Conservation (phyloP, 2,888 invertebrate species). For the Habrosyne pyritoides region DNA sequence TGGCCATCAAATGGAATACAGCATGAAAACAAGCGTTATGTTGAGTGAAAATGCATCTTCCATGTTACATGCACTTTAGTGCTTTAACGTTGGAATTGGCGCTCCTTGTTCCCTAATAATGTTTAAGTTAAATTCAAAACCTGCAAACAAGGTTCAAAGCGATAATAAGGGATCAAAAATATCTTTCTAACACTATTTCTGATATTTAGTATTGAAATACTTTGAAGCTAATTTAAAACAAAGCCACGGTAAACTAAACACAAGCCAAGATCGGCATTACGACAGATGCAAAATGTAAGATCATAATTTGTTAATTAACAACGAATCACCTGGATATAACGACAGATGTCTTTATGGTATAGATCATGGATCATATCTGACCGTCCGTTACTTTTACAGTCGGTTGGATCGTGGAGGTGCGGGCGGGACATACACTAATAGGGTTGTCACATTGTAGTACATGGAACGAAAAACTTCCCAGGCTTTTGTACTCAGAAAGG, state of each 20-base stretch:
- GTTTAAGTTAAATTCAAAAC: too few relatives aligned
- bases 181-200: too few relatives aligned
- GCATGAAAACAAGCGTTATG: not conserved
- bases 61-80: not conserved
- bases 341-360: constrained; percentile 28
- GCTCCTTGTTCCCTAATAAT: not conserved
- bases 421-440: constrained; percentile 28
- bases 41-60: not conserved
- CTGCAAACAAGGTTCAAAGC: not conserved
- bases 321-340: constrained; percentile 14
- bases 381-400: constrained; percentile 48
- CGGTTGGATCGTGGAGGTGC: constrained; percentile 34
- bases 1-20: not conserved
- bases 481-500: too few relatives aligned
- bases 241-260: not conserved
- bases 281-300: constrained; percentile 8
- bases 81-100: not conserved
- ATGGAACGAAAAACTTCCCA: too few relatives aligned
- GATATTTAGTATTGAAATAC: too few relatives aligned
- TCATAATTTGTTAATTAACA: constrained; percentile 23
- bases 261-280: not conserved
- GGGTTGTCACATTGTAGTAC: constrained; percentile 11
- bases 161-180: too few relatives aligned
- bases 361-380: constrained; percentile 27
- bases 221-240: not conserved